Percentiles rank a stretch among this genome's conserved stretches.
Conservation (phyloP, 92 coral and sea anemone genomes). For the Siderastrea siderea region DNA sequence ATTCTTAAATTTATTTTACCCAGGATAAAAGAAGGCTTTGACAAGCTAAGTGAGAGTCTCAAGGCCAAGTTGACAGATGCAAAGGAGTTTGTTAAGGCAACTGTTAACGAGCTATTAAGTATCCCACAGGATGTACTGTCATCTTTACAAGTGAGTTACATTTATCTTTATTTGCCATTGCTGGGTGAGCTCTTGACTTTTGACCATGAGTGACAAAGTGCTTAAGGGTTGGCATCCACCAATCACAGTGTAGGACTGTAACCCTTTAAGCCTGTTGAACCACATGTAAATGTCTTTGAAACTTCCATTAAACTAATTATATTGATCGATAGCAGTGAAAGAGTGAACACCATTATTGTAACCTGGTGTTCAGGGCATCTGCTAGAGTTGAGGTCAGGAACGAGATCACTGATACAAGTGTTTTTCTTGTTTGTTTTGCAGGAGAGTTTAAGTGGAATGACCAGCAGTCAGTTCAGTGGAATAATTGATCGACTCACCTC, state of each 20-base stretch:
- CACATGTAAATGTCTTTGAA: too few species aligned
- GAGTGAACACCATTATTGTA: too few species aligned
- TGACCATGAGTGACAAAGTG: too few species aligned
- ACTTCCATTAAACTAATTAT: too few species aligned
- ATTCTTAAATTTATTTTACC: not conserved
- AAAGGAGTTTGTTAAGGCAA: conserved; percentile 80
- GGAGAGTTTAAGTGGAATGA: conserved; percentile 91
- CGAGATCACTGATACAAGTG: not conserved
- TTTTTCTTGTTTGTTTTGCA: conserved; percentile 33
- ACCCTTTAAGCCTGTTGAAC: too few species aligned
- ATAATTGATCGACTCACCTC: conserved; percentile 77
- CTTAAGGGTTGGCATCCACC: too few species aligned
- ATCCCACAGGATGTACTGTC: conserved; percentile 94
- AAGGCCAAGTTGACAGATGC: conserved; percentile 81
- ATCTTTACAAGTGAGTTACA: conserved; percentile 70
- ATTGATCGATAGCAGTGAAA: too few species aligned
- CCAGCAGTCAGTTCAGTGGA: conserved; percentile 78
- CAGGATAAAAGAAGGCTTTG: conserved; percentile 86
- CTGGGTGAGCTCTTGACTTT: too few species aligned
- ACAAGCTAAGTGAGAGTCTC: conserved; percentile 65
- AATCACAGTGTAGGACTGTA: too few species aligned
- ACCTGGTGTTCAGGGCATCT: too few species aligned
- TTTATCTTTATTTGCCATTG: too few species aligned
- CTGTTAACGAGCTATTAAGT: conserved; percentile 73
- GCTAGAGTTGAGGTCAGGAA: not conserved